Base-by-base conservation (phyloP, 2,113 vertebrate species). In the Gavia stellata region DNA sequence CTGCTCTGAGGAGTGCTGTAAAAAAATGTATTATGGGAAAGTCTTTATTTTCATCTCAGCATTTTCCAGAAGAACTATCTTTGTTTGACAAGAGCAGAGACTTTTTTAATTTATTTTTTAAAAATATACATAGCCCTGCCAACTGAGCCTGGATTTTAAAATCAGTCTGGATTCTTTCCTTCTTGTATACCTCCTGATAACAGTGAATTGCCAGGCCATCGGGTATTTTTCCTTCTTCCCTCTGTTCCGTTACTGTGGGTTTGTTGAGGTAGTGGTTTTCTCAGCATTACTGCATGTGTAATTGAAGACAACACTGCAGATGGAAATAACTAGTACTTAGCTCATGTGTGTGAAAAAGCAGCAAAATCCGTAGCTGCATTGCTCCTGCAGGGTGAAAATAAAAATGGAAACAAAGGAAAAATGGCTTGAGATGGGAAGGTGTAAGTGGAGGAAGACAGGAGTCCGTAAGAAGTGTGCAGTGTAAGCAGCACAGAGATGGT, bases 261-360 rank as follows among this genome's bases (percentile, higher is more conserved):
- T 94, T 90, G 52, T 24, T 78, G 88, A 81, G 66, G 36, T n/a
- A 65, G 66, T 68, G 52, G 49, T 79, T 84, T 95, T 86, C 65
- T 88, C 83, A 67, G 77, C 56, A 49, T 86, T 89, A 17, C 25
- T 70, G 59, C 33, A 29, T 33, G 52, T 65, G 36, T 90, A 86
- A 94, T 86, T 16, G 7, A 95, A 94, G 63, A 34, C 88, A 95
- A 31, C n/a, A 5, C 49, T 90, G 86, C 81, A 84, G 81, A 72
- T 94, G 80, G 77, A 97, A 88, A 74, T 91, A 86, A n/a, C 82
- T 81, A 74, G 45, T 65, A 84, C 83, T 94, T 93, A 92, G 88
- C 83, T 89, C 40, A 40, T 47, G 72, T 59, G 63, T 93, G 83
- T 94, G 86, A 91, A 94, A 75, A 95, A 81, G 52, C 52, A 93